Conservation (phyloP, 2,888 invertebrate genomes). For the Sminthurides aquaticus region DNA sequence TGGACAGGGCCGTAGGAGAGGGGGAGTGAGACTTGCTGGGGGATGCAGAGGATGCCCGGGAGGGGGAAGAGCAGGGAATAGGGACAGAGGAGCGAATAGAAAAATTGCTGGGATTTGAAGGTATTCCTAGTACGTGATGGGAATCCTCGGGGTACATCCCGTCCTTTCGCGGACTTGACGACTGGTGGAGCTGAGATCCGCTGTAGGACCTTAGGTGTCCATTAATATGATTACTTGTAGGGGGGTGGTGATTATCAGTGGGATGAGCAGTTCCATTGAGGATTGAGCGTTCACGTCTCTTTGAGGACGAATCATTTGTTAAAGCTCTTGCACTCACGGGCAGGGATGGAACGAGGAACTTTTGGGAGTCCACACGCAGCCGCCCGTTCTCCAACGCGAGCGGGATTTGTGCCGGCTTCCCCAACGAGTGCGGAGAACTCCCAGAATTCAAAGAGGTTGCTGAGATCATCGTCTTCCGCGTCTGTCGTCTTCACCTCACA, state of each 20-base stretch:
- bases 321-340: constrained; percentile 38
- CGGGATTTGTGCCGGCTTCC: constrained; percentile 28
- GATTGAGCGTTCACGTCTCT: constrained; percentile 35
- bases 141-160: constrained; percentile 30
- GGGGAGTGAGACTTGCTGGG: constrained; percentile 38
- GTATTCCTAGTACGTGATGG: constrained; percentile 25
- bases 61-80: constrained; percentile 41
- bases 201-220: constrained; percentile 28
- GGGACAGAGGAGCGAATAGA: constrained; percentile 36
- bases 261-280: constrained; percentile 32
- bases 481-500: background rate
- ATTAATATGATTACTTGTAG: constrained; percentile 15
- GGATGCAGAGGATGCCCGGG: constrained; percentile 38
- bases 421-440: constrained; percentile 26
- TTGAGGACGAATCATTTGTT: constrained; percentile 19
- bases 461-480: constrained; percentile 39
- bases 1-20: background rate
- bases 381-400: constrained; percentile 34
- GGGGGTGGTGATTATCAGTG: background rate
- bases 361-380: constrained; percentile 40
- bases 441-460: constrained; percentile 37
- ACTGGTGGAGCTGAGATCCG: constrained; percentile 26
- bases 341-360: constrained; percentile 42
- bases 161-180: constrained; percentile 30
- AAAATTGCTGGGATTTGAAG: constrained; percentile 30